Evolutionary conservation across 2,888 invertebrate species (phyloP).

Genomic region (Polydrusus cervinus): DNA sequence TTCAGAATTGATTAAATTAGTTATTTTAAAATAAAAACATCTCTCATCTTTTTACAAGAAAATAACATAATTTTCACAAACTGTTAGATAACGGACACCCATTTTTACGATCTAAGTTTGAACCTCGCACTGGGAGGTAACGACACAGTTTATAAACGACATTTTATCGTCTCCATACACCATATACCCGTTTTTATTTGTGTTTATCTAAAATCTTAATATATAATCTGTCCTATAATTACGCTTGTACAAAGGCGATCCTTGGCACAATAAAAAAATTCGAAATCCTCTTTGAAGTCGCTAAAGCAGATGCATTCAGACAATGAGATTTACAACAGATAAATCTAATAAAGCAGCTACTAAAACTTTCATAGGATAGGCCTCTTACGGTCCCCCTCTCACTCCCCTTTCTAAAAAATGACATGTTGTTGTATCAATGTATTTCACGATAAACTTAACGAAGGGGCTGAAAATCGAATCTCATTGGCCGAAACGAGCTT

Average conservation of each 20-base stretch:
- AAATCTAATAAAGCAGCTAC: slow-evolving; percentile 64
- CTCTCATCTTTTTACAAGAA: too few relatives aligned
- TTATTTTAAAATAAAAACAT: too few relatives aligned
- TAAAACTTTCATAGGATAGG: slow-evolving; percentile 63
- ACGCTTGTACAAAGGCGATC: slow-evolving; percentile 41
- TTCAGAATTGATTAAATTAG: too few relatives aligned
- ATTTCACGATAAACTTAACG: slow-evolving; percentile 43
- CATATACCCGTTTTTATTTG: slow-evolving; percentile 18
- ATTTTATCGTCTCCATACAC: slow-evolving; percentile 19
- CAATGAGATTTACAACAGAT: slow-evolving; percentile 64
- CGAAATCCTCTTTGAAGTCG: slow-evolving; percentile 56
- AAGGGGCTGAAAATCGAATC: slow-evolving; percentile 36
- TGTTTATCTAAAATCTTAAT: slow-evolving; percentile 53
- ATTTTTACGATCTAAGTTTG: not conserved
- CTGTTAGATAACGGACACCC: too few relatives aligned
- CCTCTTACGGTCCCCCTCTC: slow-evolving; percentile 48
- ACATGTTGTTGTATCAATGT: slow-evolving; percentile 51
- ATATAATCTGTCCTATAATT: slow-evolving; percentile 51
- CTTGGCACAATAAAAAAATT: slow-evolving; percentile 45
- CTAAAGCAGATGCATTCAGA: slow-evolving; percentile 59
- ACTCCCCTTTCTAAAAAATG: slow-evolving; percentile 59
- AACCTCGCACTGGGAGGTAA: not conserved
- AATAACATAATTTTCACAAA: too few relatives aligned
- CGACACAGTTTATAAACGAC: not conserved
- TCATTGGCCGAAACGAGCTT: slow-evolving; percentile 51